These are phyloP conservation scores for Podarcis muralis DNA, from an alignment of 2,113 vertebrate genomes.

Conservation along the genomic window DNA sequence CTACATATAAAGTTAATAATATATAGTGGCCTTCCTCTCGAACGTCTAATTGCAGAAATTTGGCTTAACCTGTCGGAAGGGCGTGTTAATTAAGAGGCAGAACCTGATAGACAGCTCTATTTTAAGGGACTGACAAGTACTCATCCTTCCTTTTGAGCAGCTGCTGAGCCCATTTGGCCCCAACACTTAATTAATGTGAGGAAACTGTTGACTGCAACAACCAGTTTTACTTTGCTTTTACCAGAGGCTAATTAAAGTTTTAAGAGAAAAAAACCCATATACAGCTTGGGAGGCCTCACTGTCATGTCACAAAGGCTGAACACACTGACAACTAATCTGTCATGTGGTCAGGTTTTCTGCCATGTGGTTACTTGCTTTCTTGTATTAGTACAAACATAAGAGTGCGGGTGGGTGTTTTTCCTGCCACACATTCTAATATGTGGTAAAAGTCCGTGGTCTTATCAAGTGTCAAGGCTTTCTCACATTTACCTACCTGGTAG, in stretches of 20 bases:
- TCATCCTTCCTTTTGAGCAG: constrained; percentile 65
- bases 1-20: constrained; percentile 56
- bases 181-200: constrained; percentile 58
- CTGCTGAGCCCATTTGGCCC: constrained; percentile 55
- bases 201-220: constrained; percentile 63
- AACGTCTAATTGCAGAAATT: constrained; percentile 74
- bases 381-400: neutral
- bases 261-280: constrained; percentile 43
- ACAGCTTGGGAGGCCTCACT: constrained; percentile 38
- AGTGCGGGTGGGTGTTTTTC: neutral
- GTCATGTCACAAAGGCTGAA: constrained; percentile 33
- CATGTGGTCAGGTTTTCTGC: neutral
- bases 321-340: constrained; percentile 33
- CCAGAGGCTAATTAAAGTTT: constrained; percentile 35
- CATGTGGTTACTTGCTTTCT: neutral
- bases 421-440: neutral
- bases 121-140: constrained; percentile 76
- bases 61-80: constrained; percentile 56
- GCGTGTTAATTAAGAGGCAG: constrained; percentile 73
- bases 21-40: constrained; percentile 69
- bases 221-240: constrained; percentile 65
- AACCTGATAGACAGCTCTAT: constrained; percentile 79
- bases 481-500: neutral
- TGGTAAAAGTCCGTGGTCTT: neutral
- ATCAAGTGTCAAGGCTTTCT: neutral